These are phyloP conservation scores for Crocallis elinguaria DNA, from an alignment of 2,888 invertebrate genomes.

Conservation along the genomic window DNA sequence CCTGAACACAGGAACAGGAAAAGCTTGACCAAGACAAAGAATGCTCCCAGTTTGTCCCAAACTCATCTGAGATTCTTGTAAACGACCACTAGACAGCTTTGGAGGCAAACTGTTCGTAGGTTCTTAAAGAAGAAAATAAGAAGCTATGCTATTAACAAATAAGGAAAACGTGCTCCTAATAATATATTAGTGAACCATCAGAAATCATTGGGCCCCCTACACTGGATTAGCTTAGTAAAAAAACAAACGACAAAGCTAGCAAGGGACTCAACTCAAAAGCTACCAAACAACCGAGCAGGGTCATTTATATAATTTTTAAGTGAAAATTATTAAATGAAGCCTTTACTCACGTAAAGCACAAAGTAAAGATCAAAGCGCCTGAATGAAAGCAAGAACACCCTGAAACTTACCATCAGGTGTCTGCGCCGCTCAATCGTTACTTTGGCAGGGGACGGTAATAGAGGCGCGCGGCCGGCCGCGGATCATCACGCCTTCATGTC, in stretches of 20 bases:
- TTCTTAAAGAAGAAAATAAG: constrained; percentile 79
- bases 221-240: constrained; percentile 37
- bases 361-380: constrained; percentile 83
- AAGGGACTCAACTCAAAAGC: constrained; percentile 46
- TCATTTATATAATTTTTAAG: constrained; percentile 35
- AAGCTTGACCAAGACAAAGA: constrained; percentile 90
- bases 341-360: constrained; percentile 77
- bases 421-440: constrained; percentile 82
- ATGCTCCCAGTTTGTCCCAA: constrained; percentile 71
- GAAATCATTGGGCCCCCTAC: constrained; percentile 27
- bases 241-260: constrained; percentile 44
- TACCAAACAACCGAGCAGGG: constrained; percentile 48
- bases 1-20: constrained; percentile 91
- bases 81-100: constrained; percentile 84
- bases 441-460: constrained; percentile 76
- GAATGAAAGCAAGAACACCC: constrained; percentile 82
- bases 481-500: constrained; percentile 80
- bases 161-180: constrained; percentile 31
- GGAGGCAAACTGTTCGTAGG: constrained; percentile 88
- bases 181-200: constrained; percentile 34
- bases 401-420: constrained; percentile 84
- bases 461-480: constrained; percentile 80
- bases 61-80: constrained; percentile 77
- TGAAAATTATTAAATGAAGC: constrained; percentile 52
- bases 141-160: constrained; percentile 43